phyloP scores from a whole-genome alignment of 1,140 invertebrate genomes.

The Palaemon carinicauda region DNA sequence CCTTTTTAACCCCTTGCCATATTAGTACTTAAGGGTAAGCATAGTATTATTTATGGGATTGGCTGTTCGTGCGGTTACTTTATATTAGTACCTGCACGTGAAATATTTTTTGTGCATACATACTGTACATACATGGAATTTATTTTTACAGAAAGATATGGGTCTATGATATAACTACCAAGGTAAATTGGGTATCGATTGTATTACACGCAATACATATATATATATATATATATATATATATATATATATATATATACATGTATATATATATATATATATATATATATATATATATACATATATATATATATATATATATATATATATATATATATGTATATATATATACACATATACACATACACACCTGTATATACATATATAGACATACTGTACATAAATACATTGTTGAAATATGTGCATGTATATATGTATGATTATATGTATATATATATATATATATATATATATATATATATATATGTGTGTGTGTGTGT shows the following conservation, averaged over 20 bases:
- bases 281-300: constrained; percentile 11
- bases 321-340: constrained; percentile 20
- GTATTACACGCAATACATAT: background rate
- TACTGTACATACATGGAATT: too few relatives aligned
- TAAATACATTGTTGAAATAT: constrained; percentile 16
- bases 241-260: constrained; percentile 24
- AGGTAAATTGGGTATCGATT: too few relatives aligned
- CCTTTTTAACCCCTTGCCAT: too few relatives aligned
- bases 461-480: constrained; percentile 18
- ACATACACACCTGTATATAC: background rate
- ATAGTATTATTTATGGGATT: too few relatives aligned
- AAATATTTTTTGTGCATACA: too few relatives aligned
- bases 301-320: background rate
- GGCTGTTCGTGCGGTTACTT: too few relatives aligned
- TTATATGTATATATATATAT: constrained; percentile 24
- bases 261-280: constrained; percentile 26
- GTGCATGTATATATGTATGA: background rate
- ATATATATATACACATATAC: constrained; percentile 16
- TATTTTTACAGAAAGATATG: too few relatives aligned
- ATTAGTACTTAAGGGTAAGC: too few relatives aligned
- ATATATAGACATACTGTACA: background rate
- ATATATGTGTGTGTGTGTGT: background rate
- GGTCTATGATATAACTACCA: too few relatives aligned
- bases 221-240: background rate
- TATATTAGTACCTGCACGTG: too few relatives aligned